Evolutionary conservation across 1,140 invertebrate genomes (phyloP), one percentile per base, ranked within the genome.

Genomic region (Danaus plexippus): DNA sequence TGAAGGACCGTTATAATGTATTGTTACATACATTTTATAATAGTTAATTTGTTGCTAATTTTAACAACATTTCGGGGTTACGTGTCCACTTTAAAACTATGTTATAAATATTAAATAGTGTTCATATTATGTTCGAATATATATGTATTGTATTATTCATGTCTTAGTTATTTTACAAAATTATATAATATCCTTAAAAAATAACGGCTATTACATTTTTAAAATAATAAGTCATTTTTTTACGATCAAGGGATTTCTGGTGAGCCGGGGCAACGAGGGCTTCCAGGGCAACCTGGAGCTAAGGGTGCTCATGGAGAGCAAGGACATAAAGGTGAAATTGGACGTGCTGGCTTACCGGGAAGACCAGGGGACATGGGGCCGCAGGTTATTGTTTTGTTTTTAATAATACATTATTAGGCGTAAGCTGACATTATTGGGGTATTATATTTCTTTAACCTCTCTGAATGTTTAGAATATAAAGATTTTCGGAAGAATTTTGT

Each of bases 261-360:
- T 54, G 90, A 91, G 64, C 76, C 87, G 15, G 91, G 92, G 43
- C 80, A 88, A 58, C 75, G 87, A 66, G 94, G 94, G 43, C 72
- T 90, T 10, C 89, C 89, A 40, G 94, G 94, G 11, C 72, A 90
- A 44, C 81, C 86, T 13, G 95, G 95, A 49, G 87, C 91, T 10
- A 95, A 95, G 75, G 86, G 86, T 44, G 87, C 88, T 13, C 81
- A 93, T 66, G 95, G 95, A 46, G 92, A 94, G 76, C 75, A 90
- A 44, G 95, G 95, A 54, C 74, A 84, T 43, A 89, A 93, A 72
- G 94, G 95, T 52, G 94, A 96, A 70, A 69, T 86, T 54, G 95
- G 95, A 42, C 83, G 92, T 50, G 90, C 90, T 80, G 94, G 92
- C 15, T 88, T 91, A 18, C 91, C 91, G 55, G 94, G 94, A 59